These are phyloP conservation scores for Lasioglossum malachurum DNA, from an alignment of 2,888 invertebrate species.

Conservation along the genomic window DNA sequence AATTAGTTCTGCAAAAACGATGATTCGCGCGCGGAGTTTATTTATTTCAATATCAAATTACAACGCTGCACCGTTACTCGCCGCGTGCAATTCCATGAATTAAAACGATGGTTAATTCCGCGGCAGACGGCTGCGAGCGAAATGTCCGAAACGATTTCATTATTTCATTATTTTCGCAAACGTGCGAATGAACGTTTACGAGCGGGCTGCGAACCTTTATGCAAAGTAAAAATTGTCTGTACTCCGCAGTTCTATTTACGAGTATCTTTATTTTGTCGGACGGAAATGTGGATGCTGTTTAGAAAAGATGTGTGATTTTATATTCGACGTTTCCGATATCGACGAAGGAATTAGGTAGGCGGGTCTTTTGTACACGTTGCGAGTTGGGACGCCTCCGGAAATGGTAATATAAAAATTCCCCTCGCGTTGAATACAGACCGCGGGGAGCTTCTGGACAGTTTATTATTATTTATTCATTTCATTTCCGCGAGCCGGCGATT, in stretches of 20 bases:
- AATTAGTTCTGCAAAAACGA: background rate
- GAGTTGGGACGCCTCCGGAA: background rate
- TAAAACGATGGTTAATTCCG: background rate
- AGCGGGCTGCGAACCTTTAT: background rate
- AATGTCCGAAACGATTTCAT: background rate
- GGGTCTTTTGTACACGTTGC: background rate
- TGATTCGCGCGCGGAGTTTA: background rate
- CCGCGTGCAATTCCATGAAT: background rate
- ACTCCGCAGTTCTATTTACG: background rate
- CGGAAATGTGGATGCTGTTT: background rate
- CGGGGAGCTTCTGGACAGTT: slow-evolving; percentile 7
- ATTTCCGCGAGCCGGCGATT: slow-evolving; percentile 1
- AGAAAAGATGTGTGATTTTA: background rate
- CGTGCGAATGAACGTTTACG: background rate
- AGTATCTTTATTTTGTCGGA: background rate
- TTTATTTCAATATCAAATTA: slow-evolving; percentile 7
- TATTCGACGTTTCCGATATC: slow-evolving; percentile 7
- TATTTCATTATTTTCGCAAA: background rate
- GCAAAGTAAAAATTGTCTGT: background rate
- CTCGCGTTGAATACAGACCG: background rate
- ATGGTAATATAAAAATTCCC: slow-evolving; percentile 3
- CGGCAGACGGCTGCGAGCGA: background rate
- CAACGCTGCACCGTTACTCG: background rate
- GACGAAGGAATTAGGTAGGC: background rate
- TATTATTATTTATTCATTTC: slow-evolving; percentile 23